A percentile compares a stretch with the other conserved stretches of the same genome.
Conservation (phyloP, 2,888 invertebrate genomes). For the Mimas tiliae region DNA sequence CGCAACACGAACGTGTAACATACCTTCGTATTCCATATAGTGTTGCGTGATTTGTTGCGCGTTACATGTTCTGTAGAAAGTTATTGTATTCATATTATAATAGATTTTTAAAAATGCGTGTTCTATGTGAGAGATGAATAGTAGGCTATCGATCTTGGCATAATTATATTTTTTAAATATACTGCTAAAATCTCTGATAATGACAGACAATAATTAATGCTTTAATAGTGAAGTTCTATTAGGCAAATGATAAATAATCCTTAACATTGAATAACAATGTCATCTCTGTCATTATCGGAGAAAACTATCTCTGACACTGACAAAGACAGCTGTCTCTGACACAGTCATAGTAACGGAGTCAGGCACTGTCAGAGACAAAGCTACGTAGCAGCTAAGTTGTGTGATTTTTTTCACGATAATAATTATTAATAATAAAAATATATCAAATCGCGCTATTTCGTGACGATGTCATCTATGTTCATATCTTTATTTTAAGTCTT, state of each 20-base stretch:
- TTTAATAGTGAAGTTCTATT: not conserved
- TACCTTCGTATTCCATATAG: conserved; percentile 1
- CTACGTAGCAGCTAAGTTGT: conserved; percentile 19
- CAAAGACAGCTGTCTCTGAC: conserved; percentile 8
- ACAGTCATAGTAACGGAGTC: not conserved
- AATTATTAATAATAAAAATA: conserved; percentile 4
- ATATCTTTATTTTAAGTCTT: not conserved
- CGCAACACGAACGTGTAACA: conserved; percentile 13
- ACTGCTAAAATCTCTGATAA: not conserved
- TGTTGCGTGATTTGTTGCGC: conserved; percentile 6
- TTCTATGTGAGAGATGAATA: conserved; percentile 4
- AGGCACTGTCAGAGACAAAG: conserved; percentile 7
- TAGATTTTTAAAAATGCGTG: conserved; percentile 16
- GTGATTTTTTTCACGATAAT: conserved; percentile 17
- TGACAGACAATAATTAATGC: not conserved
- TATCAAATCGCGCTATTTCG: conserved; percentile 1
- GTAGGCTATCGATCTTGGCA: not conserved
- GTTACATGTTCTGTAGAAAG: conserved; percentile 21
- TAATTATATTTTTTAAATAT: not conserved
- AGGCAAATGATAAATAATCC: not conserved
- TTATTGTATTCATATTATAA: conserved; percentile 17
- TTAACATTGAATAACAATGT: no score
- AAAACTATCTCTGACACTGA: not conserved
- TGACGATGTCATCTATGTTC: conserved; percentile 1
- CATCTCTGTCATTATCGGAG: conserved; percentile 3